Percentiles rank a stretch among this genome's conserved stretches.
Conservation (phyloP, 1,140 invertebrate genomes). For the Cheumatopsyche charites region DNA sequence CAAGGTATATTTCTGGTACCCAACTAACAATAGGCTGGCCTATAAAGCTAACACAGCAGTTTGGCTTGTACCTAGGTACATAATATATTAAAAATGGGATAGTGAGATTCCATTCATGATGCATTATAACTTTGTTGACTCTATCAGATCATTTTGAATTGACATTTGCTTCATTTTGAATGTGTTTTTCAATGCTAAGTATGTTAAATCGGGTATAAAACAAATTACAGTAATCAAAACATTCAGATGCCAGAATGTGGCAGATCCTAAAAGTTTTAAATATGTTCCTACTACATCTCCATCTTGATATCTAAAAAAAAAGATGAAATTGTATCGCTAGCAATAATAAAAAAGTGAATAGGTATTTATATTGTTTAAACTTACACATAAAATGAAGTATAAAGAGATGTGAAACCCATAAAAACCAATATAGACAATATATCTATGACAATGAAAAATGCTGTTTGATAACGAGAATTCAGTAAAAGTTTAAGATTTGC, state of each 20-base stretch:
- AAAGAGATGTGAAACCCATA: constrained; percentile 63
- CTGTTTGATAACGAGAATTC: constrained; percentile 69
- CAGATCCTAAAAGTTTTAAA: constrained; percentile 62
- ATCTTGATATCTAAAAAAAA: constrained; percentile 62
- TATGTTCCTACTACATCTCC: constrained; percentile 70
- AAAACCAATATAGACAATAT: constrained; percentile 67
- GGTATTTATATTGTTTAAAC: constrained; percentile 51
- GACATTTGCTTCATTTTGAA: not conserved
- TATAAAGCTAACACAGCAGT: no score
- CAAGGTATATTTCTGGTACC: no score
- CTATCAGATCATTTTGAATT: no score
- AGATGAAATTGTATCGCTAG: no score
- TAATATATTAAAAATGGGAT: no score
- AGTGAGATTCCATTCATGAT: no score
- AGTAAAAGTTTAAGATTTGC: constrained; percentile 68
- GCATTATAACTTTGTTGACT: no score
- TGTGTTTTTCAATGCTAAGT: not conserved
- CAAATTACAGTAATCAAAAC: constrained; percentile 60
- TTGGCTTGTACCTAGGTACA: no score
- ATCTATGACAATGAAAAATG: constrained; percentile 64
- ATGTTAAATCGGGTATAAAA: not conserved
- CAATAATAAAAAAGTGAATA: constrained; percentile 13
- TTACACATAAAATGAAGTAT: constrained; percentile 67
- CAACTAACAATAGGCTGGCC: no score
- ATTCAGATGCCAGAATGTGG: constrained; percentile 67